Conservation (phyloP, 64 coral and sea anemone genomes). For the Montipora efflorescens region DNA sequence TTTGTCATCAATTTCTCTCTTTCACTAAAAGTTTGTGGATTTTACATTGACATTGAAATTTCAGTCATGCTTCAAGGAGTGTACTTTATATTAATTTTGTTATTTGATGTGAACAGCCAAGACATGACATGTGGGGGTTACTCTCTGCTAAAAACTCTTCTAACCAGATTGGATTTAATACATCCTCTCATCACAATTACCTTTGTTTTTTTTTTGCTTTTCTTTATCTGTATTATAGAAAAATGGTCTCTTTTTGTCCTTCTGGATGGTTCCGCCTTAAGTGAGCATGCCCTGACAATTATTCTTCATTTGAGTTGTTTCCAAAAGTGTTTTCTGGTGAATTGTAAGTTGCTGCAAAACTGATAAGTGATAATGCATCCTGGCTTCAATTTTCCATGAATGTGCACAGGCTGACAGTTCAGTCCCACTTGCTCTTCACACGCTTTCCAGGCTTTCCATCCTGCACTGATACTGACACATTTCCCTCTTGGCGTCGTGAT, state of each 20-base stretch:
- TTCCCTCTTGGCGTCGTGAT: conserved; percentile 41
- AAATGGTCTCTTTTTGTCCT: not conserved
- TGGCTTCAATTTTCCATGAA: not conserved
- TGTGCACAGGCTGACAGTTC: not conserved
- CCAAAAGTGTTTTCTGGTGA: not conserved
- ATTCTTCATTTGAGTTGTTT: too few species aligned
- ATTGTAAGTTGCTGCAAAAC: not conserved
- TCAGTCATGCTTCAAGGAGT: too few species aligned
- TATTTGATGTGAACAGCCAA: too few species aligned
- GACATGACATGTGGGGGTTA: too few species aligned
- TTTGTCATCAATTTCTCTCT: too few species aligned
- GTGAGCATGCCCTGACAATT: too few species aligned
- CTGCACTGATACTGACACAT: conserved; percentile 32
- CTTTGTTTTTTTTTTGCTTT: not conserved
- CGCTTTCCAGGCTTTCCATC: not conserved
- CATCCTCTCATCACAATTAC: too few species aligned
- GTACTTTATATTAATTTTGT: too few species aligned
- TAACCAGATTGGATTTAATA: too few species aligned
- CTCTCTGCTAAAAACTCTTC: too few species aligned
- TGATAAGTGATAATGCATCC: not conserved
- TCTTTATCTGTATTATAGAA: not conserved
- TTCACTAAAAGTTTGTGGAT: too few species aligned
- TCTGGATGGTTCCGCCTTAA: not conserved
- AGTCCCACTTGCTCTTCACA: conserved; percentile 93
- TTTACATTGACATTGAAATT: too few species aligned